phyloP scores from a whole-genome alignment of 2,797 vertebrate genomes.

The Lithobates sylvaticus region DNA sequence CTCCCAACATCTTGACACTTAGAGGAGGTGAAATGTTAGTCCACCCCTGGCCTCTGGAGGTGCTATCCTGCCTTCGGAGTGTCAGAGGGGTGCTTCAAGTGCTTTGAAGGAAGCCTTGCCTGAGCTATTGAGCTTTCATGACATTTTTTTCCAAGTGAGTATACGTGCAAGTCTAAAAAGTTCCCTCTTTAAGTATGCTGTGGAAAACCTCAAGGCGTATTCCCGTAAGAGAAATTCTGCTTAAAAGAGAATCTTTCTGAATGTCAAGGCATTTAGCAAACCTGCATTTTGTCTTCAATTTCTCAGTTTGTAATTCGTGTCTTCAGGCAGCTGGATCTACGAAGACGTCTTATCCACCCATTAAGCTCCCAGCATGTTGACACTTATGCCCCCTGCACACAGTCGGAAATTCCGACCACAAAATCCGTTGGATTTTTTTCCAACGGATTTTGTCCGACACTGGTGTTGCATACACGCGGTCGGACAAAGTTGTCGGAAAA shows the following conservation, averaged over 20 bases:
- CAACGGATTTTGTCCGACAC: no score
- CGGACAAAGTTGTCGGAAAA: no score
- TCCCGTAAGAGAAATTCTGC: background rate
- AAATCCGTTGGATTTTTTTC: no score
- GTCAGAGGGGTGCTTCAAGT: background rate
- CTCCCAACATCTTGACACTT: conserved; percentile 13
- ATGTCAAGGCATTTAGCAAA: conserved; percentile 1
- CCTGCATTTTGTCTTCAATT: background rate
- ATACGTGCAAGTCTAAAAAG: no score
- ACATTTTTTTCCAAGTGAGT: no score
- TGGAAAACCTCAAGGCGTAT: conserved; percentile 26
- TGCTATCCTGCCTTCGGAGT: no score
- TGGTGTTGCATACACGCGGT: no score
- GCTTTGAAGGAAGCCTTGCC: background rate
- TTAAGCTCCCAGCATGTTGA: conserved; percentile 18
- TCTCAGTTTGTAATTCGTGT: background rate
- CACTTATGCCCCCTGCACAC: background rate
- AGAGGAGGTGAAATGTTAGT: no score
- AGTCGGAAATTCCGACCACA: no score
- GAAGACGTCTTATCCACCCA: conserved; percentile 16
- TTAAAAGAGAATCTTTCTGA: background rate
- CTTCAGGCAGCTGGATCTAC: background rate
- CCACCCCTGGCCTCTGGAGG: no score
- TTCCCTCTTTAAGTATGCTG: background rate
- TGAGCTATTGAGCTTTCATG: no score